Conservation (phyloP, 2,888 invertebrate genomes). For the Vanessa cardui region DNA sequence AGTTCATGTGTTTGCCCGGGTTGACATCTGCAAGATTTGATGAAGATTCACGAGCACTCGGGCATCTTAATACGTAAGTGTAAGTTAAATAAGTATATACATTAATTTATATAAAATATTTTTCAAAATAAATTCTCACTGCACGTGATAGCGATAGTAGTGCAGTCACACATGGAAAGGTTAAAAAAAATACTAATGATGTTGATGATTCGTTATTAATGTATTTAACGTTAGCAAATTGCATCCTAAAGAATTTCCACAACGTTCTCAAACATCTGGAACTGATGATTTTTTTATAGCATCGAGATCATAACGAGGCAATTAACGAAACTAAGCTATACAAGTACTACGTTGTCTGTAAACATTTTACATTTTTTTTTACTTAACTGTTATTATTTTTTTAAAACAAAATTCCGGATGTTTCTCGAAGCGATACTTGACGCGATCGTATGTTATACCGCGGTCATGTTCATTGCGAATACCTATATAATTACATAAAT, state of each 20-base stretch:
- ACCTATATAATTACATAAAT: constrained; percentile 57
- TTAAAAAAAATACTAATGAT: constrained; percentile 19
- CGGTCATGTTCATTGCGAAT: constrained; percentile 41
- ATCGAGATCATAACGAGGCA: constrained; percentile 28
- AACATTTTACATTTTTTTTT: constrained; percentile 12
- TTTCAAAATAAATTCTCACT: background rate
- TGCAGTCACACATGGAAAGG: constrained; percentile 4
- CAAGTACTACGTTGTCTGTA: constrained; percentile 5
- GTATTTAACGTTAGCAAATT: constrained; percentile 4
- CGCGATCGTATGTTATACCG: constrained; percentile 23
- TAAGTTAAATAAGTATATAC: too few relatives aligned
- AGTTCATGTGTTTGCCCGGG: background rate
- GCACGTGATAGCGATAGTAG: background rate
- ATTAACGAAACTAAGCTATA: constrained; percentile 30
- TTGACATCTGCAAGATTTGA: background rate
- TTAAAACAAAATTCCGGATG: constrained; percentile 34
- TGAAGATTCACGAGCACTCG: background rate
- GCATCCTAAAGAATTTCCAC: constrained; percentile 30
- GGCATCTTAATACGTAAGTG: background rate
- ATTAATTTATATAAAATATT: background rate
- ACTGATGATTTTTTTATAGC: constrained; percentile 27
- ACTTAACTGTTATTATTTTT: constrained; percentile 35
- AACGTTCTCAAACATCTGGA: constrained; percentile 29
- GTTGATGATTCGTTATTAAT: constrained; percentile 15
- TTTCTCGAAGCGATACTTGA: constrained; percentile 27